A percentile compares a stretch with the other conserved stretches of the same genome.
Evolutionary conservation across 2,797 vertebrate species (phyloP).

Genomic region (Aldrovandia affinis): DNA sequence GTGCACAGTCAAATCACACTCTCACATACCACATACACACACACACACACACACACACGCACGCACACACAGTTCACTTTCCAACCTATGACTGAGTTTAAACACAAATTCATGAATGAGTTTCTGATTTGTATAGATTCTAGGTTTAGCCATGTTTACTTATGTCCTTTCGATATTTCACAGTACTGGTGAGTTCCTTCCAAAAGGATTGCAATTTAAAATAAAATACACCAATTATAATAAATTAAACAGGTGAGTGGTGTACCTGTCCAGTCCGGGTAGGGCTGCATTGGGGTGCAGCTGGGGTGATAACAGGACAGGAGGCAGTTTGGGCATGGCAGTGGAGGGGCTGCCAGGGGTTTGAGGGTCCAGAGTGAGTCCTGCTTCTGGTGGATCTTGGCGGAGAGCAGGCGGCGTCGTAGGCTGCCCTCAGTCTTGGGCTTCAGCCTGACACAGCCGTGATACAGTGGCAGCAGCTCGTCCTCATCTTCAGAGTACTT

Average conservation of each 20-base stretch:
- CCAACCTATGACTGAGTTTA: no score
- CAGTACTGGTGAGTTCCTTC: no score
- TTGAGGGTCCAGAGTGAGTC: conserved; percentile 41
- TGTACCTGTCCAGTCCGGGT: conserved; percentile 37
- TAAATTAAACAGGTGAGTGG: not conserved
- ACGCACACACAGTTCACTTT: conserved; percentile 18
- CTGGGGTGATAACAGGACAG: conserved; percentile 26
- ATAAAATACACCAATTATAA: no score
- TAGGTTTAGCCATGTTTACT: no score
- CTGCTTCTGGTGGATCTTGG: conserved; percentile 54
- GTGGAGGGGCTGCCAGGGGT: conserved; percentile 22
- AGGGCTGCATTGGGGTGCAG: conserved; percentile 18
- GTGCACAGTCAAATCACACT: no score
- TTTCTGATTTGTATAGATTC: no score
- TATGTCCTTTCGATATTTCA: no score
- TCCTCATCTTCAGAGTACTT: conserved; percentile 55
- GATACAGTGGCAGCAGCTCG: conserved; percentile 52
- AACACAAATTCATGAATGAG: no score
- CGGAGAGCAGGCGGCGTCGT: conserved; percentile 47
- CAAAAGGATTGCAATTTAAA: conserved; percentile 7
- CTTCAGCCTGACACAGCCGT: conserved; percentile 37
- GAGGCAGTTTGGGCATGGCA: not conserved
- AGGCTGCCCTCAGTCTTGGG: conserved; percentile 50
- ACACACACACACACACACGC: not conserved
- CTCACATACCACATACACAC: no score